phyloP scores from a whole-genome alignment of 2,113 vertebrate species.

The Apodemus sylvaticus region DNA sequence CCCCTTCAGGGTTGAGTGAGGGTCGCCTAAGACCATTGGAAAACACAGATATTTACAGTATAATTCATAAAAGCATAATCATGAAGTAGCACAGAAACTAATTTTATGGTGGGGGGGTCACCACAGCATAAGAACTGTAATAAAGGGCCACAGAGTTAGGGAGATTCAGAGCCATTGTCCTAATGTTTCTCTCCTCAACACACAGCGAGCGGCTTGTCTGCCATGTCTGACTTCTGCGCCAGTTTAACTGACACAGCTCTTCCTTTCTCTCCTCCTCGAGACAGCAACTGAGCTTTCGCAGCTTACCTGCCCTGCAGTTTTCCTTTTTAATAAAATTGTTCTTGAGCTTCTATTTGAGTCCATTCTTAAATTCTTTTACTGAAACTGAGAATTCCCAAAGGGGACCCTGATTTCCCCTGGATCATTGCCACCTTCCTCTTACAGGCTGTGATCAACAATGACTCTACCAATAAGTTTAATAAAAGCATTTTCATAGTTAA shows the following conservation, averaged over 20 bases:
- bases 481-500: constrained; percentile 49
- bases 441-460: constrained; percentile 22
- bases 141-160: background rate
- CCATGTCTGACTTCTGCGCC: background rate
- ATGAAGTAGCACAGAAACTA: background rate
- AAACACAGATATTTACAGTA: background rate
- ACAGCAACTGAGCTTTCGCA: background rate
- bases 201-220: background rate
- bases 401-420: background rate
- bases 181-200: background rate
- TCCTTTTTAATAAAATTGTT: background rate
- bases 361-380: background rate
- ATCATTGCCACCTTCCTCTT: background rate
- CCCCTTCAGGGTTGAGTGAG: background rate
- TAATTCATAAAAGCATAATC: background rate
- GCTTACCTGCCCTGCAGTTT: background rate
- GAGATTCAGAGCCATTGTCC: background rate
- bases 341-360: background rate
- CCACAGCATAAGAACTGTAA: background rate
- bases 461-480: background rate
- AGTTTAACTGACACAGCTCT: background rate
- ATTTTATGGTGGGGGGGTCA: background rate
- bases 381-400: background rate
- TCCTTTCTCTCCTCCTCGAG: background rate
- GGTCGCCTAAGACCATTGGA: background rate